These are phyloP conservation scores for Blastomussa wellsi DNA, from an alignment of 92 coral and sea anemone genomes.

Conservation along the genomic window DNA sequence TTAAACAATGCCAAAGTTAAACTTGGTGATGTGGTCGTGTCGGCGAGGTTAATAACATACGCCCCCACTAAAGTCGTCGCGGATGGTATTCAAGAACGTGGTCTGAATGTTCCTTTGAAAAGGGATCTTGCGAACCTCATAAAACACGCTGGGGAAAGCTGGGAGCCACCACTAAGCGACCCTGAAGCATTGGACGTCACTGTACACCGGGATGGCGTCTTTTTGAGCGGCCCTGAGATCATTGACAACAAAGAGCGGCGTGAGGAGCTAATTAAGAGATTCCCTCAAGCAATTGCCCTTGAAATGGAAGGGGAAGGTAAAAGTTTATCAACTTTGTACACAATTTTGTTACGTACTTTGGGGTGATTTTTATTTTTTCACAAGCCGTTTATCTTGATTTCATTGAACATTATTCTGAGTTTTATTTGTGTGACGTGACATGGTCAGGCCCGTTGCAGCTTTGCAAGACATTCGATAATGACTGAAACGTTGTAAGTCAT, in stretches of 20 bases:
- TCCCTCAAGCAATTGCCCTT: conserved; percentile 3
- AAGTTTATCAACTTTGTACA: neutral
- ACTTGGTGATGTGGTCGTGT: conserved; percentile 10
- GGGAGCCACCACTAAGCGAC: neutral
- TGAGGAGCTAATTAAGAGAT: neutral
- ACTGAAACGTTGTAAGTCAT: too few relatives aligned
- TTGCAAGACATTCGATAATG: too few relatives aligned
- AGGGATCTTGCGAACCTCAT: neutral
- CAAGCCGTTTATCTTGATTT: too few relatives aligned
- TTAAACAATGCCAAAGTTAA: neutral
- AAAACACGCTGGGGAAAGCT: neutral
- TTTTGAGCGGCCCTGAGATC: neutral
- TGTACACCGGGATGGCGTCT: neutral
- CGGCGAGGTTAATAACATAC: neutral
- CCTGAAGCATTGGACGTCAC: neutral
- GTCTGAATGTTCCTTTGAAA: neutral
- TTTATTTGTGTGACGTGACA: too few relatives aligned
- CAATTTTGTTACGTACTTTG: too few relatives aligned
- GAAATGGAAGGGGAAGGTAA: conserved; percentile 35
- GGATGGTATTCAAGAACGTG: neutral
- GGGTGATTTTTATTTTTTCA: too few relatives aligned
- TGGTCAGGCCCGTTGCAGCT: too few relatives aligned
- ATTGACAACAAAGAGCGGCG: neutral
- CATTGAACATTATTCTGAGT: too few relatives aligned
- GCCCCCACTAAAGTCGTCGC: neutral